Evolutionary conservation across 2,113 vertebrate genomes (phyloP).

Genomic region (Phycodurus eques): DNA sequence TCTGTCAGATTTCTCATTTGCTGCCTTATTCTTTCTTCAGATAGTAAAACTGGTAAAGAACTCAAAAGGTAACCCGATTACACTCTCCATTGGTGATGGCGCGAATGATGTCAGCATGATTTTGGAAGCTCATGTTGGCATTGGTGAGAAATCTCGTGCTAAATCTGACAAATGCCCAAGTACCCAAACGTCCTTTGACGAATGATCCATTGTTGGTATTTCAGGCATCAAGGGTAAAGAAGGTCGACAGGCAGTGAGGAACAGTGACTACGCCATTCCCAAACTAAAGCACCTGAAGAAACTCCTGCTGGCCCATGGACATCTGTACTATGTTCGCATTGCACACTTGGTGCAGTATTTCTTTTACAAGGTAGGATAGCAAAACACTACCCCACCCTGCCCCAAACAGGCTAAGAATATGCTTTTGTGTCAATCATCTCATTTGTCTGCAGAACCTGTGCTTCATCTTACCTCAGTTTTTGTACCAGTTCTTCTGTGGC

Average conservation of each 20-base stretch:
- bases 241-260: conserved; percentile 92
- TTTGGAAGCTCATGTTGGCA: conserved; percentile 96
- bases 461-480: conserved; percentile 99
- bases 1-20: background rate
- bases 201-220: conserved; percentile 16
- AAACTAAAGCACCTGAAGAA: conserved; percentile 96
- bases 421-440: conserved; percentile 5
- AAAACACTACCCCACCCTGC: background rate
- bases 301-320: conserved; percentile 90
- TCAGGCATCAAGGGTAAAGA: conserved; percentile 97
- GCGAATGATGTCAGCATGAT: conserved; percentile 99
- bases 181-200: background rate
- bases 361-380: conserved; percentile 93
- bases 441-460: conserved; percentile 87
- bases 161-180: background rate
- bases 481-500: conserved; percentile 99
- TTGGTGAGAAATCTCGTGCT: conserved; percentile 77
- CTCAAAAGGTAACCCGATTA: conserved; percentile 90
- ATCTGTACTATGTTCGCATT: conserved; percentile 98
- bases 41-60: conserved; percentile 98
- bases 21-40: conserved; percentile 55
- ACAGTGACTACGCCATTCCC: conserved; percentile 96
- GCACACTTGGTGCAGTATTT: conserved; percentile 99
- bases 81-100: conserved; percentile 91
- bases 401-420: background rate